Base-by-base conservation (phyloP, 2,888 invertebrate species). In the Eilema sororculum region DNA sequence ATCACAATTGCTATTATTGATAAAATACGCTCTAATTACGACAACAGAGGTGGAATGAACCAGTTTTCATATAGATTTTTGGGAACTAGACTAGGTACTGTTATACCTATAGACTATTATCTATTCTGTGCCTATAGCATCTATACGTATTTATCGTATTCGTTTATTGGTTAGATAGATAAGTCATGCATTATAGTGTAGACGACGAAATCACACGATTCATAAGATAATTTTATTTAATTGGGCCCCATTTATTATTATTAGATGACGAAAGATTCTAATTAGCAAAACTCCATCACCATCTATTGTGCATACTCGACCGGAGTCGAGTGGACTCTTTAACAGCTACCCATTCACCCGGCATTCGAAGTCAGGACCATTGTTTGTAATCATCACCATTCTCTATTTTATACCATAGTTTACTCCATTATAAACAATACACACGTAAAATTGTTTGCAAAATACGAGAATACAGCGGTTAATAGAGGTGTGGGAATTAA, bases 401-500 rank as follows among this genome's bases (percentile, higher is more conserved):
- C 46, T 20, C 46, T 46, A 46, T 46, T 41, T 13, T 46, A 46
- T 46, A 20, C 5, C 20, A 46, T 46, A 46, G 20, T 41, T 16
- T 41, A 41, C 41, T 41, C 41, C 16, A 41, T 41, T 9, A n/a
- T 52, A n/a, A 52, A 52, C 52, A 52, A n/a, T n/a, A 46, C 57
- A 58, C 25, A 52, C 10, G 12, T 46, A 22, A 25, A 64, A 59
- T 41, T 37, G 56, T 67, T 52, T 56, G 37, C 62, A 63, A 63
- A 68, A 28, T 58, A 56, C 61, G 57, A 69, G 61, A 65, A 65
- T 33, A 59, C 60, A 56, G 28, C 33, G 13, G 12, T 41, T 20
- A 59, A 59, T 37, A 24, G 10, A 64, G 68, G 63, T 73, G 78
- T 79, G 79, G 72, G 81, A 80, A 81, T 65, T 57, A 41, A 10